Base-by-base conservation (phyloP, 2,113 vertebrate genomes). In the Oreocharis arfaki region DNA sequence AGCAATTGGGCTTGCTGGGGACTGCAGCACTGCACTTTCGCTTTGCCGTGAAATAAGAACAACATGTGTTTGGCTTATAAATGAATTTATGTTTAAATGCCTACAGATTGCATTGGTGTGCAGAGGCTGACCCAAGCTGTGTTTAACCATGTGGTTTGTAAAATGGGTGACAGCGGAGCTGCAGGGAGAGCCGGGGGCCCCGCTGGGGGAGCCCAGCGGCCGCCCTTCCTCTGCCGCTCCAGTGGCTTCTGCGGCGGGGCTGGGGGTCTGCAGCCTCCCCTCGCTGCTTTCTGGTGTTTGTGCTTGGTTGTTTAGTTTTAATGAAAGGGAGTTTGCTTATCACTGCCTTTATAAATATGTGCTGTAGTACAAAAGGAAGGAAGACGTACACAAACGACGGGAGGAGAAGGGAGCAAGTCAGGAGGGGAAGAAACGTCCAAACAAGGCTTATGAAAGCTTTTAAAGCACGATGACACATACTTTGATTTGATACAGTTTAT, bases 111-210 rank as follows among this genome's bases (percentile, higher is more conserved):
- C 23, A 18, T 22, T 52, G 91, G 28, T 37, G 21, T 57, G 64
- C 75, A 16, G 80, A n/a, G 71, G 89, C 87, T 87, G 94, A 67
- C 17, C 84, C 59, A 17, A 86, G 78, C 52, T 27, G 52, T 23
- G 59, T 69, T 81, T 44, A 37, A 13, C 63, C 41, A 3, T 88
- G 68, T 53, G 91, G 84, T 85, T 95, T 80, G 41, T 91, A 49
- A 78, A 82, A 88, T 5, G 96, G 96, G 90, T 96, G 97, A 91
- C 74, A 39, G 96, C 24, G 3, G 94, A 71, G 60, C 95, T 89
- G 95, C 87, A 75, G 92, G 87, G 90, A 73, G 96, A 26, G 81
- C 49, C 3, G 2, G 88, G 98, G 97, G 98, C 98, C 98, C 97
- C 5, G 18, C 53, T 16, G 90, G 96, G 98, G 98, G 98, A 97